Evolutionary conservation across 2,888 invertebrate genomes (phyloP), one percentile per base, ranked within the genome.

Genomic region (Erebia ligea): DNA sequence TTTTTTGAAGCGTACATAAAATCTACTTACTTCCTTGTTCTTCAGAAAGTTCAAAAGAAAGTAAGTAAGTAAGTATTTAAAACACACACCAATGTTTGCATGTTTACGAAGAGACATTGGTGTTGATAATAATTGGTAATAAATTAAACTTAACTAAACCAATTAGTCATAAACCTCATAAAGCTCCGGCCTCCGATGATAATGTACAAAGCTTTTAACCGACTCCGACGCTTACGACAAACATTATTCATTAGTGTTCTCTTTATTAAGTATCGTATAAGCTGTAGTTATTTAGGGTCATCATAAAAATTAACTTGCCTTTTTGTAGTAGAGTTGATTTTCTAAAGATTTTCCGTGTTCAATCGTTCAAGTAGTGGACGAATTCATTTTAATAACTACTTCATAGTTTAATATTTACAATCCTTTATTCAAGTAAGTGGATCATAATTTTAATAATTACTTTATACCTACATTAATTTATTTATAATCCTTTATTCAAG

Each of bases 81-180:
- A 11, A 19, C 1, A 40, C 40, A 52, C n/a, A 34, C 42, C 42
- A 54, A 42, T 54, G 34, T 15, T 34, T 19, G 56, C 56, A 54
- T 56, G 56, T 56, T 34, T 52, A 52, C 13, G 17, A 52, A 34
- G 64, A 52, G 52, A 40, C 50, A 65, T 19, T 42, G 40, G 40
- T 65, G 65, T 54, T 52, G 52, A 48, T 61, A 54, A 67, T 70
- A 25, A 56, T 15, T 54, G 45, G 61, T 62, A 70, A 70, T 70
- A 70, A 70, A 70, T 70, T 66, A 70, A 66, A 66, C 56, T 66
- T 62, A 45, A 70, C 54, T 61, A 58, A 66, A 70, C 45, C 56
- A 70, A 70, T 70, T 70, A 66, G 66, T 66, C 65, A 66, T 66
- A 61, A 67, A 66, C 61, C 61, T 56, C 66, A 67, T 67, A 58